A percentile compares a stretch with the other conserved stretches of the same genome.
Evolutionary conservation across 2,797 vertebrate species (phyloP).

Genomic region (Lemur catta): DNA sequence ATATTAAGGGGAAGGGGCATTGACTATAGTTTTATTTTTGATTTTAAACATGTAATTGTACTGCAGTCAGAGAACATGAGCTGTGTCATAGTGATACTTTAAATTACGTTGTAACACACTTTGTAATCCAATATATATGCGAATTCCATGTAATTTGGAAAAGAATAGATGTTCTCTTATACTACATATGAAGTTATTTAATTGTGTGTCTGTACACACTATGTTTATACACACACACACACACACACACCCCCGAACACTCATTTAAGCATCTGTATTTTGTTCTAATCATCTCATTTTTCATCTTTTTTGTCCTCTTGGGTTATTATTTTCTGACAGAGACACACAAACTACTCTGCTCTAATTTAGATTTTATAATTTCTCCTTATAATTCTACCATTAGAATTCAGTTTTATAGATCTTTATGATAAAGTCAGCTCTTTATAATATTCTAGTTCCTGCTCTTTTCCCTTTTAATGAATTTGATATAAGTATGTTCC

Average conservation of each 20-base stretch:
- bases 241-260: background rate
- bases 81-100: background rate
- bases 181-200: background rate
- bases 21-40: background rate
- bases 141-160: background rate
- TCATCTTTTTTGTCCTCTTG: background rate
- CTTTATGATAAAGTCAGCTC: background rate
- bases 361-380: constrained; percentile 18
- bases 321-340: constrained; percentile 32
- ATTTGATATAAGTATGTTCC: background rate
- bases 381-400: background rate
- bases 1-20: background rate
- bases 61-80: background rate
- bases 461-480: background rate
- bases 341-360: background rate
- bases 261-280: background rate
- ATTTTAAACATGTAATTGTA: background rate
- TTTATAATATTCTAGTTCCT: background rate
- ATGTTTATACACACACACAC: too few species aligned
- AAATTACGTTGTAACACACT: background rate
- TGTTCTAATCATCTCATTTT: background rate
- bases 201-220: background rate
- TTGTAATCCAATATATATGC: background rate
- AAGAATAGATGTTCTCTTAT: background rate
- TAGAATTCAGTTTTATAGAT: background rate